Base-by-base conservation (phyloP, 1,140 invertebrate genomes). In the Anoplophora glabripennis region DNA sequence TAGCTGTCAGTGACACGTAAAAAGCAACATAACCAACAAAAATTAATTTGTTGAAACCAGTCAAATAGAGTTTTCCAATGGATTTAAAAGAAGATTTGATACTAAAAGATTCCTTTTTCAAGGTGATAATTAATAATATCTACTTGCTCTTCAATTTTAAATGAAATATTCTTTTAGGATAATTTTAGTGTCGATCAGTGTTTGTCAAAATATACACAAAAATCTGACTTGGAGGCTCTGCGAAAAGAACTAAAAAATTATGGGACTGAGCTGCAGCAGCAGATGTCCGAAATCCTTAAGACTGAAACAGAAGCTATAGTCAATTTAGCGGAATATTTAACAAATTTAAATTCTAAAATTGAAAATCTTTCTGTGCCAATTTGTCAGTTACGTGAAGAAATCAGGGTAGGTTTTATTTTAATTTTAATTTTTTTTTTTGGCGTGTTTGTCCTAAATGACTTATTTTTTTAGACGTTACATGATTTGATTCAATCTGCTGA, bases 231-330 rank as follows among this genome's bases (percentile, higher is more conserved):
- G 59, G 67, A 70, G 33, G 64, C 65, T 10, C 58, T 73, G 3
- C 48, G 64, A 36, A 66, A 46, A 36, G 61, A 70, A 46, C 57
- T 73, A 37, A 73, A 72, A 59, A 63, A 56, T 21, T 73, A 70
- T 63, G 71, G 66, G 7, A 53, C 58, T 7, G 67, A 70, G 17
- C 48, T 73, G 9, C 70, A 72, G 17, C 48, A 59, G 38, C 53
- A 64, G 38, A 73, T 72, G 70, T 59, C 65, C 18, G 67, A 73
- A 36, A 73, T 73, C 52, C 57, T 73, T n/a, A 73, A 72, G 63
- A 68, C 61, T 44, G 70, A 73, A 64, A 73, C 72, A 1, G 70
- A 73, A 63, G 63, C 65, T 8, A 73, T 73, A 44, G 70, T 72
- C 5, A 70, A 72, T 60, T 60, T 73, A 44, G 72, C 72, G 8